Percentiles rank a stretch among this genome's conserved stretches.
Conservation (phyloP, 2,113 vertebrate species). For the Macaca fascicularis region DNA sequence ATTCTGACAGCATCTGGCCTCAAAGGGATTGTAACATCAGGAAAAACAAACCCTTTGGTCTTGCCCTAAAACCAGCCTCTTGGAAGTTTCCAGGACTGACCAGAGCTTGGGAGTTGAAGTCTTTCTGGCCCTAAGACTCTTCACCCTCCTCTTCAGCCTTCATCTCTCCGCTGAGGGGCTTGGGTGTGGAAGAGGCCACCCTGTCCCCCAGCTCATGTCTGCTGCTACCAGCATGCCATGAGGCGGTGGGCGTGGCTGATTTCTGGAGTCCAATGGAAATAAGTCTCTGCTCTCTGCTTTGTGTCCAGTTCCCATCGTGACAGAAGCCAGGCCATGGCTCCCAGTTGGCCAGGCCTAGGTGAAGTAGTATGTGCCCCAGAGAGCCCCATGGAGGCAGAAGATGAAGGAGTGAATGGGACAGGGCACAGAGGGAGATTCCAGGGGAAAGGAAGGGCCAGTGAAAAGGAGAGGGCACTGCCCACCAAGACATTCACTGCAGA, state of each 20-base stretch:
- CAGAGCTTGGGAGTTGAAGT: background rate
- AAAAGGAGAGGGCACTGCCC: background rate
- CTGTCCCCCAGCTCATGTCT: background rate
- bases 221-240: background rate
- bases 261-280: background rate
- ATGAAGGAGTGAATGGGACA: background rate
- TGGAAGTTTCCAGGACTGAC: background rate
- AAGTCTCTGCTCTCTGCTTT: background rate
- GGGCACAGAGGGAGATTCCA: background rate
- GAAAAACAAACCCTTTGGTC: background rate
- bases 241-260: background rate
- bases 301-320: background rate
- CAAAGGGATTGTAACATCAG: background rate
- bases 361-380: background rate
- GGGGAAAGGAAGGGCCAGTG: background rate
- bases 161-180: background rate
- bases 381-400: background rate
- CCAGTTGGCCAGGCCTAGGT: background rate
- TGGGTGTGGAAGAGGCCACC: background rate
- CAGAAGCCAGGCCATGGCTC: background rate
- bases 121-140: background rate
- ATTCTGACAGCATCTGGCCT: background rate
- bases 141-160: background rate
- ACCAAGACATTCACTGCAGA: background rate
- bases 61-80: background rate